These are phyloP conservation scores for Albula glossodonta DNA, from an alignment of 2,113 vertebrate species.

Conservation along the genomic window DNA sequence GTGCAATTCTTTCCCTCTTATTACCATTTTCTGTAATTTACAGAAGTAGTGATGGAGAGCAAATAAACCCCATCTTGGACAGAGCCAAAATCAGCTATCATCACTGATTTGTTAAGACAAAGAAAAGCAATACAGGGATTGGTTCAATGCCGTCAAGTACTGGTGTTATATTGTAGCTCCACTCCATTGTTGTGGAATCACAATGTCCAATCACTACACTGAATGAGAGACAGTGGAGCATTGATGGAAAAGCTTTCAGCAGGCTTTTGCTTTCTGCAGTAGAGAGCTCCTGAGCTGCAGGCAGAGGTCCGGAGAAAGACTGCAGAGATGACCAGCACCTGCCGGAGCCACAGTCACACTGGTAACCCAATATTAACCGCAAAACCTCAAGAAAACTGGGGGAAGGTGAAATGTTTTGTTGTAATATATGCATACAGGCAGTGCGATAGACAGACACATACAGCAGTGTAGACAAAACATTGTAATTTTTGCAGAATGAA, in stretches of 20 bases:
- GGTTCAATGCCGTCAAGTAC: too few relatives aligned
- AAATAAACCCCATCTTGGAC: too few relatives aligned
- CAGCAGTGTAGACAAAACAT: background rate
- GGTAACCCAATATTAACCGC: background rate
- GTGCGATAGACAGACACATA: background rate
- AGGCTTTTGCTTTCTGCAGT: background rate
- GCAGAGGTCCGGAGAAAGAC: background rate
- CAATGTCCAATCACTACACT: too few relatives aligned
- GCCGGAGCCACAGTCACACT: background rate
- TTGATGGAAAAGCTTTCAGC: too few relatives aligned
- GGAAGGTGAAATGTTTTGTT: background rate
- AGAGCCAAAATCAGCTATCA: too few relatives aligned
- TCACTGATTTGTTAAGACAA: too few relatives aligned
- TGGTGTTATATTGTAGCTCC: too few relatives aligned
- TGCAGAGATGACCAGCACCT: background rate
- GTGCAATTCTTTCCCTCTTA: background rate
- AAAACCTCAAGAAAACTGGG: background rate
- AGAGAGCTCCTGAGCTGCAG: background rate
- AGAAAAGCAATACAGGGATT: too few relatives aligned
- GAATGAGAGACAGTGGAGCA: background rate
- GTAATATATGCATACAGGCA: too few relatives aligned
- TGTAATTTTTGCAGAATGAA: background rate
- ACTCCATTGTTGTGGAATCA: too few relatives aligned
- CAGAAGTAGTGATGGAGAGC: too few relatives aligned
- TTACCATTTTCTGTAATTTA: too few relatives aligned